A percentile compares a stretch with the other conserved stretches of the same genome.
Evolutionary conservation across 2,113 vertebrate genomes (phyloP).

Genomic region (Candoia aspera): DNA sequence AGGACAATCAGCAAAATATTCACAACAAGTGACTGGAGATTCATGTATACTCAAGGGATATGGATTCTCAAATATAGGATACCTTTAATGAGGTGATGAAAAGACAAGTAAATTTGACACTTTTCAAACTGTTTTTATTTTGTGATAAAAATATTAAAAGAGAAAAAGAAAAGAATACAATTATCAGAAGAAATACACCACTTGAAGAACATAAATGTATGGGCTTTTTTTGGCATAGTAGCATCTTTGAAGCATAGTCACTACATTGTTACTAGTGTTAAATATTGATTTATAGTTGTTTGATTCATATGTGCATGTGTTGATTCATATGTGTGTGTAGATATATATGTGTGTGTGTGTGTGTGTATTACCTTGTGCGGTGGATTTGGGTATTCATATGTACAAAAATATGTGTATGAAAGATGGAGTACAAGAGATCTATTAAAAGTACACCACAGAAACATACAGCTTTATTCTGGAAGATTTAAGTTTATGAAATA

Average conservation of each 20-base stretch:
- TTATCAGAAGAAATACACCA: not conserved
- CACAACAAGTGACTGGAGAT: conserved; percentile 98
- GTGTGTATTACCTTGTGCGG: not conserved
- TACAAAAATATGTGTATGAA: not conserved
- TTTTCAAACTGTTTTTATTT: not conserved
- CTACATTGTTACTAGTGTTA: not conserved
- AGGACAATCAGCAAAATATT: conserved; percentile 97
- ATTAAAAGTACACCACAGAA: not conserved
- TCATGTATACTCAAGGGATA: conserved; percentile 97
- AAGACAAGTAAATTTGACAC: not conserved
- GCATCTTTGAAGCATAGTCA: not conserved
- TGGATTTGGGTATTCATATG: not conserved
- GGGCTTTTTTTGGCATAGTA: not conserved
- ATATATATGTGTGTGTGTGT: not conserved
- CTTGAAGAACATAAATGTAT: not conserved
- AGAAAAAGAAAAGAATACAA: not conserved
- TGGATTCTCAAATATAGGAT: conserved; percentile 99
- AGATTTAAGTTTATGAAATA: not conserved
- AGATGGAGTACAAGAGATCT: not conserved
- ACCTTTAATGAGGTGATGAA: conserved; percentile 75
- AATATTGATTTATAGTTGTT: not conserved
- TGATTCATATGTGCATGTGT: not conserved
- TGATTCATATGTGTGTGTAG: not conserved
- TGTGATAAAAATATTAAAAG: not conserved
- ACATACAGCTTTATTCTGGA: not conserved